Conservation (phyloP, 2,113 vertebrate genomes). For the Geococcyx californianus region DNA sequence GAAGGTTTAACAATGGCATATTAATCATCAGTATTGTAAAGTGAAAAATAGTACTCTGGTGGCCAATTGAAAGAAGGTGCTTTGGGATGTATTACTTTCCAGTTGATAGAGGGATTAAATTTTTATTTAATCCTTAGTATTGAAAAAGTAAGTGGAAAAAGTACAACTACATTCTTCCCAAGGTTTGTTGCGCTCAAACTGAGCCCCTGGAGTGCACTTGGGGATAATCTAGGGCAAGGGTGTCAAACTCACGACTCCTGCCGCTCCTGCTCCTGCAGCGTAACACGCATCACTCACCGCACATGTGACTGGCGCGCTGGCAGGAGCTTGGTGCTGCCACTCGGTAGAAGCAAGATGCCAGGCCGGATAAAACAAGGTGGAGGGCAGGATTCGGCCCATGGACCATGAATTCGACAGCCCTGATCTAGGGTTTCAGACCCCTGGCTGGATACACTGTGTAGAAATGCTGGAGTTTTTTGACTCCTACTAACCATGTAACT, state of each 20-base stretch:
- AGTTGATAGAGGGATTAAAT: not conserved
- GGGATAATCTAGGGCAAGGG: not conserved
- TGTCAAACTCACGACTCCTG: too few relatives aligned
- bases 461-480: not conserved
- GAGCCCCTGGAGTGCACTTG: not conserved
- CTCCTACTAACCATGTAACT: not conserved
- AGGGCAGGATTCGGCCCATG: too few relatives aligned
- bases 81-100: not conserved
- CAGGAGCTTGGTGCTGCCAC: too few relatives aligned
- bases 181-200: not conserved
- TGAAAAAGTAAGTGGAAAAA: not conserved
- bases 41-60: not conserved
- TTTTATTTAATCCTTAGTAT: not conserved
- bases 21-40: not conserved
- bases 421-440: not conserved
- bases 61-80: not conserved
- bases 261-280: too few relatives aligned
- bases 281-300: too few relatives aligned
- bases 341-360: too few relatives aligned
- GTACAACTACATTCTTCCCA: not conserved
- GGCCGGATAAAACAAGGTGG: too few relatives aligned
- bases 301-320: too few relatives aligned
- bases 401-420: too few relatives aligned
- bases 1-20: not conserved
- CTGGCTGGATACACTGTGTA: not conserved